Evolutionary conservation across 2,888 invertebrate genomes (phyloP), one percentile per base, ranked within the genome.

Genomic region (Baccha elongata): DNA sequence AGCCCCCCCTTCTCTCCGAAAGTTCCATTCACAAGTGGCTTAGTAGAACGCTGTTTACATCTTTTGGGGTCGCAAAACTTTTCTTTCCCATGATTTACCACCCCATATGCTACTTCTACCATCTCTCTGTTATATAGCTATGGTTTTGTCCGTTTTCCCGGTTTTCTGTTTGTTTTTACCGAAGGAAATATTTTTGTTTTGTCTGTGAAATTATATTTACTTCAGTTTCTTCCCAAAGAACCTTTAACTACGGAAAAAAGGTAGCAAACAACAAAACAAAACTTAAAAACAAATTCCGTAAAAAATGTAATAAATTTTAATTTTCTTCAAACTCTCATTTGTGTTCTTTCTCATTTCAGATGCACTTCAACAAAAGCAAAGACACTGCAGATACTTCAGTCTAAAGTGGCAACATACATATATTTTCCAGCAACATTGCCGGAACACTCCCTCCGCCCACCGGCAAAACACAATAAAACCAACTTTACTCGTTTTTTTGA

Each of bases 251-350:
- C 44, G n/a, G n/a, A 67, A 79, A 79, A 52, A 44, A 44, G 42
- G 44, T 44, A 42, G 26, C 26, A 58, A 32, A 58, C 29, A 44
- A 55, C 58, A 40, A 50, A 68, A 42, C 74, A 29, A 80, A 71
- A 53, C 42, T 68, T 23, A 64, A 65, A n/a, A 69, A 55, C 55
- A 75, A 67, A 67, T 73, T 64, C 62, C 55, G 69, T 74, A 73
- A 73, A 68, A 48, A 83, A 64, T 64, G 68, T 64, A 83, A 83
- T 83, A 83, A 83, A 78, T 83, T 73, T 83, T 83, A 83, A 83
- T 83, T 83, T 83, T 68, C 83, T 37, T 64, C 44, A 53, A 72
- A 60, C 17, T 68, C 44, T 53, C 23, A 35, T 55, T 78, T 72
- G 58, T 72, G 58, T 72, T 67, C 40, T 73, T 67, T 67, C 52